Base-by-base conservation (phyloP, 2,888 invertebrate species). In the Eumerus sabulonum region DNA sequence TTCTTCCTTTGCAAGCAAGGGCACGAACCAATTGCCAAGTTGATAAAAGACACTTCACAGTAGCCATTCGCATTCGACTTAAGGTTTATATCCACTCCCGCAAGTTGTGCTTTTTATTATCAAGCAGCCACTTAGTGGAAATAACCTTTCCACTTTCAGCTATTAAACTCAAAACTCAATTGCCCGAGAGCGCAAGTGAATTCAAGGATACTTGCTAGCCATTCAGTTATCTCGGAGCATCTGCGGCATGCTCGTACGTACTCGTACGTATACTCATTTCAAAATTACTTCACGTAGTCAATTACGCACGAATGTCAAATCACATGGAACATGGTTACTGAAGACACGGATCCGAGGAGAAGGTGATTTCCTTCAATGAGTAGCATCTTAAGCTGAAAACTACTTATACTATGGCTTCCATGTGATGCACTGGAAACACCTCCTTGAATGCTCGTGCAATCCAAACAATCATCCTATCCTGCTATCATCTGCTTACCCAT, bases 211-310 rank as follows among this genome's bases (percentile, higher is more conserved):
- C 36, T 35, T 36, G 42, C 53, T 59, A 1, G 1, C 16, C 51
- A 27, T 27, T 7, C 27, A 27, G 27, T 27, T 27, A 27, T 27
- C 27, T 7, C 2, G 7, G 2, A 53, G 45, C 77, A 77, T 57
- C 73, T 60, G 59, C 64, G 63, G 59, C 48, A 54, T n/a, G n/a
- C n/a, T n/a, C n/a, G n/a, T n/a, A n/a, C n/a, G n/a, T n/a, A n/a
- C n/a, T n/a, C n/a, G n/a, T n/a, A n/a, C n/a, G n/a, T n/a, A n/a
- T 59, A 54, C 68, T 59, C 63, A 79, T 73, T 67, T 68, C 35
- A 60, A 74, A 79, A 68, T 64, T 74, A 64, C 74, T 74, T 64
- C 79, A 79, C 79, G 79, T 79, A 63, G 54, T 53, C 68, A 63
- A 74, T 64, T 68, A 68, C 79, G 73, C 50, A 71, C 74, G 63